These are phyloP conservation scores for Muscicapa comitata DNA, from an alignment of 2,797 vertebrate genomes.

Conservation along the genomic window DNA sequence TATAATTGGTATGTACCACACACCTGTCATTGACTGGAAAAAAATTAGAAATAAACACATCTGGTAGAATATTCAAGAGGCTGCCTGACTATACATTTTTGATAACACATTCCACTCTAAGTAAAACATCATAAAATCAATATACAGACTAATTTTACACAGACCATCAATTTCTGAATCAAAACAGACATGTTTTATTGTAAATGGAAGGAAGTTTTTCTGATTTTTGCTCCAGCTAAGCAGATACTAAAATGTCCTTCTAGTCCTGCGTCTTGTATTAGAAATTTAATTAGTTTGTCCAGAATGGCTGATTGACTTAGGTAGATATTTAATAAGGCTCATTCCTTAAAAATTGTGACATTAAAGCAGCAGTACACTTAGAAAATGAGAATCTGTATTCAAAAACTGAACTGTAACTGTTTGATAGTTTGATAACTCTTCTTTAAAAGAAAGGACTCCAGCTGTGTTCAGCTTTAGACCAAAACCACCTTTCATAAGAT, in stretches of 20 bases:
- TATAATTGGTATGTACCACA: neutral
- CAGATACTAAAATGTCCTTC: neutral
- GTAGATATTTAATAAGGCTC: constrained; percentile 54
- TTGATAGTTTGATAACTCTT: constrained; percentile 4
- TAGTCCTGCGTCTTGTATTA: neutral
- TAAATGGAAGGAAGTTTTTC: neutral
- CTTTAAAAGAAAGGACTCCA: constrained; percentile 47
- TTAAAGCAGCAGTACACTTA: constrained; percentile 41
- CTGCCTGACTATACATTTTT: neutral
- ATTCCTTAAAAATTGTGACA: constrained; percentile 42
- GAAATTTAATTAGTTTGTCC: constrained; percentile 36
- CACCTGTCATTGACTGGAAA: neutral
- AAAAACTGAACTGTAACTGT: constrained; percentile 16
- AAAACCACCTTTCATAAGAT: neutral
- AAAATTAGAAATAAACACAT: neutral
- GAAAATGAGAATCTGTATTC: constrained; percentile 32
- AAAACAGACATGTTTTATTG: neutral
- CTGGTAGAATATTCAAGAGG: neutral
- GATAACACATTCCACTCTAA: neutral
- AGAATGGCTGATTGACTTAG: constrained; percentile 31
- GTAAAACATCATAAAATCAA: constrained; percentile 1
- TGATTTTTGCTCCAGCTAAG: neutral
- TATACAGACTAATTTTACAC: neutral
- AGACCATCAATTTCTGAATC: neutral
- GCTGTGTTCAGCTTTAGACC: neutral